Percentiles rank a stretch among this genome's conserved stretches.
Conservation (phyloP, 2,113 vertebrate species). For the Poeciliopsis retropinna region DNA sequence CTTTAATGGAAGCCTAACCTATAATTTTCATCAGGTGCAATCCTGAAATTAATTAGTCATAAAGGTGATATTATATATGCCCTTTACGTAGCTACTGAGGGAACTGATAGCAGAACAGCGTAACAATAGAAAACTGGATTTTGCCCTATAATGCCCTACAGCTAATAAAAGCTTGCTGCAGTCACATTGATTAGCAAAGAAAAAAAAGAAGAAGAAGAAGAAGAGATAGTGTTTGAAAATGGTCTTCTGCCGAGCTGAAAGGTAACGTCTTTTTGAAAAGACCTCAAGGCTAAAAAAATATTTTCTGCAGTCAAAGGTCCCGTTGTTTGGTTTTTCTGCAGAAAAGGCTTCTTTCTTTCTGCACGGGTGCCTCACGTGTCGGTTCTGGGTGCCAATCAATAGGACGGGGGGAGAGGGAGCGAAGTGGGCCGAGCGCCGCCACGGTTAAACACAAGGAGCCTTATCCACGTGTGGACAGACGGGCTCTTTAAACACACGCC, state of each 20-base stretch:
- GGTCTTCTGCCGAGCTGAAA: background rate
- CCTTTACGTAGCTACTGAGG: too few species aligned
- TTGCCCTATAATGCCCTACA: background rate
- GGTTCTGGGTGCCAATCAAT: constrained; percentile 55
- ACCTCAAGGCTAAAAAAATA: background rate
- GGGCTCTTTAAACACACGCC: constrained; percentile 53
- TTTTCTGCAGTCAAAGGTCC: constrained; percentile 13
- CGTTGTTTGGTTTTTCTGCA: constrained; percentile 11
- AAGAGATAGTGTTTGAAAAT: background rate
- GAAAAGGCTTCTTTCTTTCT: constrained; percentile 8
- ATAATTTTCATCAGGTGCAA: too few species aligned
- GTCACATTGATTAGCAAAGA: background rate
- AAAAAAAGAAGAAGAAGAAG: too few species aligned
- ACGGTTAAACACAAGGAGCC: constrained; percentile 60
- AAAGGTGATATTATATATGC: too few species aligned
- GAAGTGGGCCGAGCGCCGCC: constrained; percentile 28
- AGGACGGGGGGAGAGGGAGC: constrained; percentile 35
- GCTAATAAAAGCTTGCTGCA: background rate
- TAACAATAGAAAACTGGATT: background rate
- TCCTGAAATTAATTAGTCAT: too few species aligned
- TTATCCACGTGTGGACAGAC: constrained; percentile 75
- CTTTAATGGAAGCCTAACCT: too few species aligned
- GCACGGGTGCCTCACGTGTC: constrained; percentile 29
- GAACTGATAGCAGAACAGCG: too few species aligned
- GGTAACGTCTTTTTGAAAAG: background rate